Percentiles rank a stretch among this genome's conserved stretches.
Conservation (phyloP, 2,797 vertebrate species). For the Philypnodon macrostomus region DNA sequence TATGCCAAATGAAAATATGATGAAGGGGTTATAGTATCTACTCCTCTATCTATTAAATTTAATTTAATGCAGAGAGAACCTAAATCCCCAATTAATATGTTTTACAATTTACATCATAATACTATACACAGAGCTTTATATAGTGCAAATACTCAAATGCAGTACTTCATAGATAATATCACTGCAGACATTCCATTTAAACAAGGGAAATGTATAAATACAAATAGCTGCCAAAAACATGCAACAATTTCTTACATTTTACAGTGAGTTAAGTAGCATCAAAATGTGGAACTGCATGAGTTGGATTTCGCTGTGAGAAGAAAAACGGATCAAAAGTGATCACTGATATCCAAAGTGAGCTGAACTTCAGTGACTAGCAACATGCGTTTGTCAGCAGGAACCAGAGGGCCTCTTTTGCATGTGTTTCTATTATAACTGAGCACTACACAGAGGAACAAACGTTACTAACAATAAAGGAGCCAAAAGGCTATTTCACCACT, state of each 20-base stretch:
- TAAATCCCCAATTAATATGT: slow-evolving; percentile 61
- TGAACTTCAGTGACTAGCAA: slow-evolving; percentile 47
- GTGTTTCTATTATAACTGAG: slow-evolving; percentile 32
- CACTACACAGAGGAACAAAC: slow-evolving; percentile 44
- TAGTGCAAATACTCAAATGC: slow-evolving; percentile 55
- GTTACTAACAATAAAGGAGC: slow-evolving; percentile 41
- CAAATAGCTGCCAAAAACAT: slow-evolving; percentile 64
- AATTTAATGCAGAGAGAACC: slow-evolving; percentile 45
- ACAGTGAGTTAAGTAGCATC: slow-evolving; percentile 18
- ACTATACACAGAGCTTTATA: slow-evolving; percentile 45
- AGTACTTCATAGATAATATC: slow-evolving; percentile 52
- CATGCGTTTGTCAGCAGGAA: slow-evolving; percentile 70
- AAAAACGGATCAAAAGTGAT: slow-evolving; percentile 20
- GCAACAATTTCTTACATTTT: slow-evolving; percentile 38
- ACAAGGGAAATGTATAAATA: slow-evolving; percentile 61
- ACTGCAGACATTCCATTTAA: slow-evolving; percentile 52
- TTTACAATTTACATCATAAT: slow-evolving; percentile 58
- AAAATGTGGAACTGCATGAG: slow-evolving; percentile 31
- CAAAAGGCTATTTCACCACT: slow-evolving; percentile 38
- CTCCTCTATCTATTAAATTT: slow-evolving; percentile 54
- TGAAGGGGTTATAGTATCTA: slow-evolving; percentile 51
- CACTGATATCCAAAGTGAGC: slow-evolving; percentile 48
- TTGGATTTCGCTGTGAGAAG: slow-evolving; percentile 23
- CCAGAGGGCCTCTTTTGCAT: slow-evolving; percentile 45
- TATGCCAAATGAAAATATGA: slow-evolving; percentile 63